These are phyloP conservation scores for Eretmocerus hayati DNA, from an alignment of 2,888 invertebrate species.

Conservation along the genomic window DNA sequence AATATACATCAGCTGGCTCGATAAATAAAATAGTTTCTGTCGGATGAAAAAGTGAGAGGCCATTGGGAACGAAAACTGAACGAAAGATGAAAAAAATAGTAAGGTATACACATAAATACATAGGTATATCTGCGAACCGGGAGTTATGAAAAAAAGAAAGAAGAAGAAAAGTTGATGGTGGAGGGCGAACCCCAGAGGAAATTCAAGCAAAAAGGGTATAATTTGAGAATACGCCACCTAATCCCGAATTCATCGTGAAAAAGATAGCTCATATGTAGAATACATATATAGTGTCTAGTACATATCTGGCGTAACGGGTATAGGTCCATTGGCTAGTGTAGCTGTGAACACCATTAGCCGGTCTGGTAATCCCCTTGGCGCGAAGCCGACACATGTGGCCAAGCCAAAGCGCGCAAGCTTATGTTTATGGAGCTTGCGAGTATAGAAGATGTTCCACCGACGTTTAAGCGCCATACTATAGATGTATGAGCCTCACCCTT, in stretches of 20 bases:
- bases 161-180: too few species aligned
- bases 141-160: too few species aligned
- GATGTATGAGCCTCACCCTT: too few species aligned
- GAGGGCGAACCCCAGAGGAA: conserved; percentile 12
- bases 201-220: conserved; percentile 18
- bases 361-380: conserved; percentile 44
- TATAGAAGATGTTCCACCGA: conserved; percentile 5
- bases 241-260: conserved; percentile 33
- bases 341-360: conserved; percentile 43
- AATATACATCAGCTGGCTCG: conserved; percentile 7
- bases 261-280: too few species aligned
- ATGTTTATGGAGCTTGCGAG: conserved; percentile 1
- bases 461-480: conserved; percentile 9
- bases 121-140: too few species aligned
- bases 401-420: not conserved
- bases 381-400: conserved; percentile 43
- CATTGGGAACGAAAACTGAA: too few species aligned
- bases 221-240: conserved; percentile 9
- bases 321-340: not conserved
- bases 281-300: too few species aligned
- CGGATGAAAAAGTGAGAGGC: too few species aligned
- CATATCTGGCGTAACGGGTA: too few species aligned
- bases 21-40: conserved; percentile 12
- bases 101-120: too few species aligned
- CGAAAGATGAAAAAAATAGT: too few species aligned